Base-by-base conservation (phyloP, 2,888 invertebrate genomes). In the Machimus atricapillus region DNA sequence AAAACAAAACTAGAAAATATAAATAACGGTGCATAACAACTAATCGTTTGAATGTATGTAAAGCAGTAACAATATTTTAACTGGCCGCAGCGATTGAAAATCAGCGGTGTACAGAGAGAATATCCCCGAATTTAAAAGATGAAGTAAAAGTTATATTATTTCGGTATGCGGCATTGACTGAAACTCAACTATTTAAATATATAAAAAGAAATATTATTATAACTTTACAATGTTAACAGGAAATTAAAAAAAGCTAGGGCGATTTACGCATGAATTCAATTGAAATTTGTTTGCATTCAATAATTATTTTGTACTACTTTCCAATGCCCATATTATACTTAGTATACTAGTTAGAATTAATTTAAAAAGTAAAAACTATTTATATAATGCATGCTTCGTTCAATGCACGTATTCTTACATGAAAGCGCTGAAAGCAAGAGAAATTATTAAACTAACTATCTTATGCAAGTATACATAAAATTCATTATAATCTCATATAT, bases 301-400 rank as follows among this genome's bases (percentile, higher is more conserved):
- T 31, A 23, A 83, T 83, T 73, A 7, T 58, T 83, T 83, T 83
- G 23, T 83, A 73, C 73, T 83, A 27, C 73, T 83, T 83, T 73
- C 34, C 83, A 83, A 83, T 83, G 87, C 85, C 87, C 88, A 87
- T 87, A 86, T 74, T 83, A 83, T 87, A 89, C 88, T 87, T 90
- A 90, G 90, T 90, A 90, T 90, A 90, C 90, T 90, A 90, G 89
- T 88, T 89, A 89, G 88, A 89, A 87, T 87, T 89, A 88, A 88
- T 89, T 89, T 89, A 87, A 56, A 73, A 83, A 31, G 37, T 40
- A 83, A 73, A 40, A 27, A 66, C 43, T 83, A 66, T 83, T 66
- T 66, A 83, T 83, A 66, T 66, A 31, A 83, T 66, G 66, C 66
- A 82, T 82, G 82, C 82, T 82, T 82, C 82, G 82, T 82, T 82